Conservation (phyloP, 2,888 invertebrate species). For the Colletes collaris region DNA sequence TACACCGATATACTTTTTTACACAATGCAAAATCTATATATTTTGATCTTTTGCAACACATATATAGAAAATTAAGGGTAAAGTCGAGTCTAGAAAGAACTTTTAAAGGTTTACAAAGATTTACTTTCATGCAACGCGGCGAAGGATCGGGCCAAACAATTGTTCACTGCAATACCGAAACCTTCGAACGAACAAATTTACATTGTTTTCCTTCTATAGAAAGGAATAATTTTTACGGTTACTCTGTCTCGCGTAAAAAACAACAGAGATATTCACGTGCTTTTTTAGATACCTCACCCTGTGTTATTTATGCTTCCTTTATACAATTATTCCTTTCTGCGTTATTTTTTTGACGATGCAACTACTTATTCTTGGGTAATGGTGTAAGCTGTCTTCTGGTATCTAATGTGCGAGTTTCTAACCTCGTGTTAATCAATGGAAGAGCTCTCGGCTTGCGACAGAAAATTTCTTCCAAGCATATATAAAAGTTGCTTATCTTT, state of each 20-base stretch:
- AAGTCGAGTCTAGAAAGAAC: background rate
- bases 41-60: background rate
- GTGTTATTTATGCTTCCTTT: conserved; percentile 13
- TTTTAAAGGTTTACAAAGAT: background rate
- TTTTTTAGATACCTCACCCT: conserved; percentile 29
- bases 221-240: background rate
- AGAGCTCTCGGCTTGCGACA: conserved; percentile 2
- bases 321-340: conserved; percentile 12
- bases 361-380: conserved; percentile 11
- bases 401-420: background rate
- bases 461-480: conserved; percentile 4
- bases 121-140: background rate
- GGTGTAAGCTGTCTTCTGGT: conserved; percentile 35
- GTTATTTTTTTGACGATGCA: conserved; percentile 19
- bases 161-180: background rate
- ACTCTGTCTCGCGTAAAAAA: background rate
- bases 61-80: background rate
- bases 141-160: background rate
- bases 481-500: background rate
- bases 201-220: no score
- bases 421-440: background rate
- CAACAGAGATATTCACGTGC: conserved; percentile 1
- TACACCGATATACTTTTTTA: no score
- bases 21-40: no score
- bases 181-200: background rate